Conservation (phyloP, 2,113 vertebrate species). For the Amphilophus citrinellus region DNA sequence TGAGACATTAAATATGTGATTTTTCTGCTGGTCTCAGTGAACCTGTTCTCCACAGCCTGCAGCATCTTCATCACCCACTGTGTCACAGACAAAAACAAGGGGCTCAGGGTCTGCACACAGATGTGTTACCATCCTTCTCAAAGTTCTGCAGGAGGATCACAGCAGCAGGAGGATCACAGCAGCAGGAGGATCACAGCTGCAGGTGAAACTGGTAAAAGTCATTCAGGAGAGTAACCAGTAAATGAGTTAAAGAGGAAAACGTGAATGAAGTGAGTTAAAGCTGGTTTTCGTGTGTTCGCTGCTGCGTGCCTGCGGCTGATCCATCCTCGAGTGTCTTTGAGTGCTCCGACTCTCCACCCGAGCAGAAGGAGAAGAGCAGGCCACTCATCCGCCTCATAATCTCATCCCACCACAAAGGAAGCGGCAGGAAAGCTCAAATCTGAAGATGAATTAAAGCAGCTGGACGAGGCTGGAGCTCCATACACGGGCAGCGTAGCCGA, state of each 20-base stretch:
- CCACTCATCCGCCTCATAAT: constrained; percentile 62
- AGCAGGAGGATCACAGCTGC: too few relatives aligned
- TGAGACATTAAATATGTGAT: background rate
- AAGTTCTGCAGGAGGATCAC: too few relatives aligned
- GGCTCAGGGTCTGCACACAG: background rate
- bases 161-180: too few relatives aligned
- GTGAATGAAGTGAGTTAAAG: background rate
- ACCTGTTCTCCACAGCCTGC: background rate
- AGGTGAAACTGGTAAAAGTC: too few relatives aligned
- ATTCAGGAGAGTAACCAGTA: background rate
- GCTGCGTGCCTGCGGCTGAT: background rate
- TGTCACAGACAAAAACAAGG: background rate
- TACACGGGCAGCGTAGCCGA: constrained; percentile 64
- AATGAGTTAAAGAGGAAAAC: background rate
- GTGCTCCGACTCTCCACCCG: constrained; percentile 25
- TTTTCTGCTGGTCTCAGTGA: background rate
- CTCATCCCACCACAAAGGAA: constrained; percentile 62
- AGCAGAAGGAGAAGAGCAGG: constrained; percentile 36
- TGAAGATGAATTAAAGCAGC: constrained; percentile 72
- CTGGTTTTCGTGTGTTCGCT: background rate
- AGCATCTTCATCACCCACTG: too few relatives aligned
- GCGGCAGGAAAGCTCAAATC: constrained; percentile 67
- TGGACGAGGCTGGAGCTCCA: constrained; percentile 57
- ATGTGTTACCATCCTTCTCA: background rate
- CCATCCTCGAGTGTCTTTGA: background rate